These are phyloP conservation scores for Menura novaehollandiae DNA, from an alignment of 2,113 vertebrate species.

Conservation along the genomic window DNA sequence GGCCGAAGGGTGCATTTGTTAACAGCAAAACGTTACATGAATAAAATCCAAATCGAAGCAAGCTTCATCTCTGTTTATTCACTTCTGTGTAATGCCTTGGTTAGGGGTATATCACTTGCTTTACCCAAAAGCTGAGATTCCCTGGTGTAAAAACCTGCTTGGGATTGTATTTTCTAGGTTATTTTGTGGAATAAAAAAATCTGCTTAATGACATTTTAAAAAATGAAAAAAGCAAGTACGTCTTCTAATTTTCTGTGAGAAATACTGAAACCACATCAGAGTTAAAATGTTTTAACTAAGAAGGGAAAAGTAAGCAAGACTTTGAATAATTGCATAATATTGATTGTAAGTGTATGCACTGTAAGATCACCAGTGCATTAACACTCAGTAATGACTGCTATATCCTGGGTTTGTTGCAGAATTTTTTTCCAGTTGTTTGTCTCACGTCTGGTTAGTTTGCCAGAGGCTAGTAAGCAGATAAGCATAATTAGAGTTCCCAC, in stretches of 20 bases:
- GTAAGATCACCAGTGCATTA: neutral
- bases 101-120: neutral
- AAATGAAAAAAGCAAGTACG: neutral
- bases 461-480: neutral
- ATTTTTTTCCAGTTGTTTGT: neutral
- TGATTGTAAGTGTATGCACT: neutral
- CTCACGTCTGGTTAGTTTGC: neutral
- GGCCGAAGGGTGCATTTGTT: neutral
- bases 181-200: neutral
- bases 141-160: neutral
- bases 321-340: neutral
- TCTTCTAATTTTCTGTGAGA: neutral
- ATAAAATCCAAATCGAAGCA: neutral
- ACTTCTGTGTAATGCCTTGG: neutral
- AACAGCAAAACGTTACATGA: neutral
- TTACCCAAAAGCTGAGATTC: neutral
- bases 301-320: neutral
- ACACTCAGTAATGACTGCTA: neutral
- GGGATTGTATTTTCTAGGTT: neutral
- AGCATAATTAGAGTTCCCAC: neutral
- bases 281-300: neutral
- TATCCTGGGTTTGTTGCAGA: neutral
- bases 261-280: neutral
- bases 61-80: neutral
- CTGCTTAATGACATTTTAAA: neutral